Percentiles rank a stretch among this genome's conserved stretches.
Conservation (phyloP, 92 coral and sea anemone species). For the Palythoa caribaeorum region DNA sequence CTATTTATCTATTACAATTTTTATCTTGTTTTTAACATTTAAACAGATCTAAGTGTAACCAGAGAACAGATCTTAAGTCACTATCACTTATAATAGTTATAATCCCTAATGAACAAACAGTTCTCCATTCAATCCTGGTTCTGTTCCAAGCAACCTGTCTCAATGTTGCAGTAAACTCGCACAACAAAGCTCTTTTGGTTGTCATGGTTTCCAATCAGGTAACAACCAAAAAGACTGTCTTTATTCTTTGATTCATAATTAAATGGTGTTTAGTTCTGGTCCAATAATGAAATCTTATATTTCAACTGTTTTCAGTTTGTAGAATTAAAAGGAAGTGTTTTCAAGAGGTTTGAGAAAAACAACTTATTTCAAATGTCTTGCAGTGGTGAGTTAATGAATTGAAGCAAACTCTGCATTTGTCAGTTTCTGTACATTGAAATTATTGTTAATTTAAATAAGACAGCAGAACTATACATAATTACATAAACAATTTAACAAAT, state of each 20-base stretch:
- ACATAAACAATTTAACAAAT: no score
- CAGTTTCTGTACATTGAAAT: no score
- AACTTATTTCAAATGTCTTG: conserved; percentile 99
- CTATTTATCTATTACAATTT: no score
- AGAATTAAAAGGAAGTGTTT: conserved; percentile 96
- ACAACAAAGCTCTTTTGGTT: conserved; percentile 93
- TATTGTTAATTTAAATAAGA: no score
- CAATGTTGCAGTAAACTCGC: conserved; percentile 97
- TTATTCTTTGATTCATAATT: no score
- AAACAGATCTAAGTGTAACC: no score
- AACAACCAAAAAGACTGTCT: neutral
- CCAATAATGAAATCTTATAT: neutral
- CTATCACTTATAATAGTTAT: neutral
- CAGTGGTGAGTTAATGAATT: conserved; percentile 76
- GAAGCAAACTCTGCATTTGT: neutral
- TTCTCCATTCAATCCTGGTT: conserved; percentile 89
- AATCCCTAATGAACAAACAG: conserved; percentile 48
- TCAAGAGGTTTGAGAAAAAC: conserved; percentile 98
- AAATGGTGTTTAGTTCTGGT: no score
- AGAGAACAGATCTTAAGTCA: neutral
- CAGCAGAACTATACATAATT: no score
- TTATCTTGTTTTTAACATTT: no score
- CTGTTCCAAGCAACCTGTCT: conserved; percentile 95
- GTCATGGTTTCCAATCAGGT: conserved; percentile 98
- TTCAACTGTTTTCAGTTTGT: conserved; percentile 76